These are phyloP conservation scores for Lepus americanus DNA, from an alignment of 2,113 vertebrate genomes.

Conservation along the genomic window DNA sequence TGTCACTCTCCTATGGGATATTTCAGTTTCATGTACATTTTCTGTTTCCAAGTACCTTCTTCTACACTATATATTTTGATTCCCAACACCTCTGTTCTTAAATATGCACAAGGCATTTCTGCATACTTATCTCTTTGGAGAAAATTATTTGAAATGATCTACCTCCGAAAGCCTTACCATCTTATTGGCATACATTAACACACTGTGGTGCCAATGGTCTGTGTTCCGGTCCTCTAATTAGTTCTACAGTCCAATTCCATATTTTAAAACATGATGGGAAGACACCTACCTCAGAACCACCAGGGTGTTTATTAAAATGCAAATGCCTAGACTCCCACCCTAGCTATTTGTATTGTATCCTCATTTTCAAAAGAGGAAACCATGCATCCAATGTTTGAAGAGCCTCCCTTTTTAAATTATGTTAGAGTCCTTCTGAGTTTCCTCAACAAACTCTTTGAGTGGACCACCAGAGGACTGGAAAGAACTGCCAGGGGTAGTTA, in stretches of 20 bases:
- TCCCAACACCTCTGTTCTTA: neutral
- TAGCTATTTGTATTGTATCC: neutral
- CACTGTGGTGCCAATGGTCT: neutral
- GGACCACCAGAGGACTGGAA: conserved; percentile 55
- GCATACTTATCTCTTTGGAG: conserved; percentile 39
- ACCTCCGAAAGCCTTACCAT: neutral
- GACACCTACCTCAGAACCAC: neutral
- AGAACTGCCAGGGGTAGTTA: conserved; percentile 73
- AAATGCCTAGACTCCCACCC: neutral
- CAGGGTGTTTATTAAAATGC: neutral
- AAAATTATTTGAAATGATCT: conserved; percentile 56
- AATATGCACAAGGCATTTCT: neutral
- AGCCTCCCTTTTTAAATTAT: conserved; percentile 76
- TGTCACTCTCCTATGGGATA: neutral
- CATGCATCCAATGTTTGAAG: conserved; percentile 70
- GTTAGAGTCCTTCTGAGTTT: conserved; percentile 72
- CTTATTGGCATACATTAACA: neutral
- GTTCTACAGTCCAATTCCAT: neutral
- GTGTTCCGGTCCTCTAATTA: neutral
- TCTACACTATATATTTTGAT: neutral
- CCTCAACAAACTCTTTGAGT: conserved; percentile 74
- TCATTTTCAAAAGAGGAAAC: conserved; percentile 68
- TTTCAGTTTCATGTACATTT: neutral
- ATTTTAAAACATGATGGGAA: neutral
- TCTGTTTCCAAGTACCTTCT: neutral